phyloP scores from a whole-genome alignment of 37 sponge, comb jelly and placozoan genomes.

The Aphrocallistes beatrix region DNA sequence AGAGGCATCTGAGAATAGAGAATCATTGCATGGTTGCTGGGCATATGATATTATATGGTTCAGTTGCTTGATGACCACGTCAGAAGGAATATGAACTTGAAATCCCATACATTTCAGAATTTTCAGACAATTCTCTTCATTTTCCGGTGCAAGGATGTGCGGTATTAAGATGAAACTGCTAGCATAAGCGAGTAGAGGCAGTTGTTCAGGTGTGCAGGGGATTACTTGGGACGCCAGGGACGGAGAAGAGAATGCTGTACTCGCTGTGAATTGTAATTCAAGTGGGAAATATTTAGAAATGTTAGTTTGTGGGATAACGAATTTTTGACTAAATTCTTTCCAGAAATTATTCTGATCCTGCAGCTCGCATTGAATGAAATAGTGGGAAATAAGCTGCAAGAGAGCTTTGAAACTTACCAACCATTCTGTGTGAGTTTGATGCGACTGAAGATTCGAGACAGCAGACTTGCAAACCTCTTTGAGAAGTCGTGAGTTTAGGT shows the following conservation, averaged over 20 bases:
- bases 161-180: background rate
- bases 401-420: background rate
- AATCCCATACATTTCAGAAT: background rate
- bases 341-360: background rate
- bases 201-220: background rate
- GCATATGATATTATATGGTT: background rate
- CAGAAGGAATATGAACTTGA: background rate
- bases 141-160: background rate
- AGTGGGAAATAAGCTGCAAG: background rate
- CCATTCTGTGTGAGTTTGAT: background rate
- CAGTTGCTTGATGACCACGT: background rate
- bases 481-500: background rate
- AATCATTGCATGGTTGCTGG: background rate
- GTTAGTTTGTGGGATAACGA: background rate
- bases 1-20: no score
- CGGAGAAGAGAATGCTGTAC: background rate
- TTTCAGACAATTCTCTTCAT: background rate
- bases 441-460: background rate
- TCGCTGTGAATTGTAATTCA: background rate
- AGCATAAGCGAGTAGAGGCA: background rate
- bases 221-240: background rate
- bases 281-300: background rate
- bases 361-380: background rate
- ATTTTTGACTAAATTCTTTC: background rate
- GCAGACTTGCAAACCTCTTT: background rate